Evolutionary conservation across 2,113 vertebrate species (phyloP).

Genomic region (Triplophysa dalaica): DNA sequence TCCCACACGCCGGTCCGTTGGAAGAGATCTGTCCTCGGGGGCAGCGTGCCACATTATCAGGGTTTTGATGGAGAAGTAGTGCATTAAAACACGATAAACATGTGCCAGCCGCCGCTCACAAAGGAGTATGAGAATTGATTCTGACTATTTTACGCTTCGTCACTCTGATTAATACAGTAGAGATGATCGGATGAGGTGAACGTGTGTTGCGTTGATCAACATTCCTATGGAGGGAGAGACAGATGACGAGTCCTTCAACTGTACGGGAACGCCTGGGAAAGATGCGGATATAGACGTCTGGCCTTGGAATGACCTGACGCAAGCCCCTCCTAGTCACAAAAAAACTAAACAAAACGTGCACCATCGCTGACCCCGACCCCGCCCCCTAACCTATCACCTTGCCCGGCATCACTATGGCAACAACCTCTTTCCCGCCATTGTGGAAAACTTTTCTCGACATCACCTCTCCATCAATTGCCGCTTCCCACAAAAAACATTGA

Average conservation of each 20-base stretch:
- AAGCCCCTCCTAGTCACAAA: neutral
- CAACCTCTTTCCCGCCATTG: neutral
- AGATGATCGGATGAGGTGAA: neutral
- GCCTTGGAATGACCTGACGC: conserved; percentile 27
- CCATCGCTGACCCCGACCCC: neutral
- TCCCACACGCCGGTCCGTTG: conserved; percentile 15
- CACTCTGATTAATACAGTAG: conserved; percentile 46
- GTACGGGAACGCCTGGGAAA: neutral
- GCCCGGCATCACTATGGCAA: conserved; percentile 12
- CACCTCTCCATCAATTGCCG: neutral
- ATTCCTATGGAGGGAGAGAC: conserved; percentile 1
- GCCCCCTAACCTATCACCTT: neutral
- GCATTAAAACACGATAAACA: conserved; percentile 44
- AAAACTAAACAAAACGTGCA: neutral
- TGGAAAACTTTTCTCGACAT: neutral
- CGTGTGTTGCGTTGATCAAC: neutral
- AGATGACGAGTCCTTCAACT: neutral
- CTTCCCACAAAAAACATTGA: neutral
- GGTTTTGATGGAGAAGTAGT: conserved; percentile 36
- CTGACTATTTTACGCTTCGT: conserved; percentile 19
- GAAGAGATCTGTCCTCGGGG: conserved; percentile 31
- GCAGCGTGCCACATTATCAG: conserved; percentile 10
- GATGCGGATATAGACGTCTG: neutral
- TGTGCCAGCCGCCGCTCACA: conserved; percentile 21
- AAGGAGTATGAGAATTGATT: conserved; percentile 37